A percentile compares a stretch with the other conserved stretches of the same genome.
These are phyloP conservation scores for Drosophila parabipectinata DNA, from an alignment of 1,140 invertebrate species.

Conservation along the genomic window DNA sequence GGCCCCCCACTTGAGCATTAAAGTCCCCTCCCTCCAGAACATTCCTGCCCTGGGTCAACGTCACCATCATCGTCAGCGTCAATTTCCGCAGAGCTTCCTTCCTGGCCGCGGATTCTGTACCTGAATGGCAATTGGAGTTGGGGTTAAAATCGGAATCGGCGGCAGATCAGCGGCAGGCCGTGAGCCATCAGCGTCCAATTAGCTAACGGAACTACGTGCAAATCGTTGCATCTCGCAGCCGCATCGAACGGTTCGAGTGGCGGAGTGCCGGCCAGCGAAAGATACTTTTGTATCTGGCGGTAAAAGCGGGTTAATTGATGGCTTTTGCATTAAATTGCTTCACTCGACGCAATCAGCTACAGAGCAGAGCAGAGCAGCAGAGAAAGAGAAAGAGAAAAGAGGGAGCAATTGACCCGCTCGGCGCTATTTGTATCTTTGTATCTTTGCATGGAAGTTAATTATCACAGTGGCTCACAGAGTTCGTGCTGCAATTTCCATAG, in stretches of 20 bases:
- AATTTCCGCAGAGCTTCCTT: constrained; percentile 48
- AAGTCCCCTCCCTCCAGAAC: neutral
- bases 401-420: constrained; percentile 41
- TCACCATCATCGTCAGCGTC: constrained; percentile 17
- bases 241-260: constrained; percentile 25
- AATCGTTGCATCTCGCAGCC: constrained; percentile 61
- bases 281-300: constrained; percentile 46
- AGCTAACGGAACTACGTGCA: constrained; percentile 82
- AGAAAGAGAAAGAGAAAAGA: neutral
- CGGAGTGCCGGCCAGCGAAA: constrained; percentile 22
- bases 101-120: constrained; percentile 20
- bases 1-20: constrained; percentile 3
- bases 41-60: constrained; percentile 47
- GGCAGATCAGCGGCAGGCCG: constrained; percentile 13
- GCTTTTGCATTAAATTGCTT: constrained; percentile 82
- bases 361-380: constrained; percentile 3
- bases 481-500: constrained; percentile 77
- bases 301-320: constrained; percentile 81
- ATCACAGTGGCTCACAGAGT: constrained; percentile 66
- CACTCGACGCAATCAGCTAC: constrained; percentile 64
- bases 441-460: constrained; percentile 76
- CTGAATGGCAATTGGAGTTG: neutral
- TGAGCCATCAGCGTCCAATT: constrained; percentile 64
- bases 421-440: constrained; percentile 45
- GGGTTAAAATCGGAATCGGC: constrained; percentile 10